Conservation (phyloP, 2,888 invertebrate species). For the Pachliopta kotzebuea region DNA sequence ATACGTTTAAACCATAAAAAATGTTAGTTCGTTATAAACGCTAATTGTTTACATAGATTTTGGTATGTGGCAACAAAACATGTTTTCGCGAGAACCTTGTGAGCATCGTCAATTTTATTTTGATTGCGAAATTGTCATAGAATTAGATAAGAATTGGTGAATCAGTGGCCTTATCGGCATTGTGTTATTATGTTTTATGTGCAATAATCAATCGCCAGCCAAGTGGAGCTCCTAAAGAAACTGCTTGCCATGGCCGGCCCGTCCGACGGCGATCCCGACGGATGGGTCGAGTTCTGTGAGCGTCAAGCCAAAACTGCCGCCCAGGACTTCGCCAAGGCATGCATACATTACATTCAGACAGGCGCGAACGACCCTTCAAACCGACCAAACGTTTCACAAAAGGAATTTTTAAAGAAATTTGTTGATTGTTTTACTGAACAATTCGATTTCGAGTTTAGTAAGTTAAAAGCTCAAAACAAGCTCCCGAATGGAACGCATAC, state of each 20-base stretch:
- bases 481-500: constrained; percentile 72
- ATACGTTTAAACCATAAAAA: too few relatives aligned
- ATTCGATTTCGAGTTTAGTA: constrained; percentile 89
- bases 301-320: constrained; percentile 92
- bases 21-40: neutral
- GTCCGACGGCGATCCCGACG: constrained; percentile 82
- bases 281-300: constrained; percentile 93
- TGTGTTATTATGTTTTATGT: constrained; percentile 45
- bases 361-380: constrained; percentile 83
- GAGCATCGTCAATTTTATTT: constrained; percentile 72
- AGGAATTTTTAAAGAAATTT: constrained; percentile 90
- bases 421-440: constrained; percentile 91
- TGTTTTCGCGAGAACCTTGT: constrained; percentile 72
- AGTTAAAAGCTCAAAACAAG: constrained; percentile 68
- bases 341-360: constrained; percentile 87
- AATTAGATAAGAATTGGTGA: constrained; percentile 41
- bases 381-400: constrained; percentile 84
- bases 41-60: constrained; percentile 32
- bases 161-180: constrained; percentile 37
- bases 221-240: constrained; percentile 78
- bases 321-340: constrained; percentile 93
- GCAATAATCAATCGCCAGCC: constrained; percentile 49
- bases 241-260: constrained; percentile 78
- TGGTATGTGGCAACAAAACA: constrained; percentile 63
- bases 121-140: constrained; percentile 62